phyloP scores from a whole-genome alignment of 2,113 vertebrate genomes.

The Upupa epops region DNA sequence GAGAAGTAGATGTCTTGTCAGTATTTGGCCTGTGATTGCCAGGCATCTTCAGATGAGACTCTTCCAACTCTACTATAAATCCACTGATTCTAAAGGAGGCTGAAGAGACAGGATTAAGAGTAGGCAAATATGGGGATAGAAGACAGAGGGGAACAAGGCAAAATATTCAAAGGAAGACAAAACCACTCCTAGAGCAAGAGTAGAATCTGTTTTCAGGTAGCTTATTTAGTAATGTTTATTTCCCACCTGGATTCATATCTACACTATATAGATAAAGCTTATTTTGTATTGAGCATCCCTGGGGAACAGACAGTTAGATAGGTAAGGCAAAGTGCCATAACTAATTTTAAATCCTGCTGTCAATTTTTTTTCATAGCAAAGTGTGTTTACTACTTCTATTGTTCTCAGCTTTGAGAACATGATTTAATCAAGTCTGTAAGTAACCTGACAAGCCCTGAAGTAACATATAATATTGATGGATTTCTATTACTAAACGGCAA shows the following conservation, averaged over 20 bases:
- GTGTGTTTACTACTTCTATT: background rate
- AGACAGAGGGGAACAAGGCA: background rate
- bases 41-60: background rate
- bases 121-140: background rate
- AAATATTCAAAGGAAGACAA: background rate
- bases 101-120: background rate
- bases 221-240: background rate
- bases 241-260: background rate
- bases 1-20: background rate
- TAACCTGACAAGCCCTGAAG: background rate
- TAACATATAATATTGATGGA: background rate
- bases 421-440: background rate
- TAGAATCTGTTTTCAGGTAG: background rate
- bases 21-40: background rate
- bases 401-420: accelerated
- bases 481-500: background rate
- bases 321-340: background rate
- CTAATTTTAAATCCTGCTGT: background rate
- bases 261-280: background rate
- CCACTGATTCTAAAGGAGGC: background rate
- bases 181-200: background rate
- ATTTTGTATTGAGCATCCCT: background rate
- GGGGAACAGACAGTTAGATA: background rate
- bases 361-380: background rate
- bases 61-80: background rate